Evolutionary conservation across 2,113 vertebrate genomes (phyloP), one percentile per base, ranked within the genome.

Genomic region (Corydoras sp.): DNA sequence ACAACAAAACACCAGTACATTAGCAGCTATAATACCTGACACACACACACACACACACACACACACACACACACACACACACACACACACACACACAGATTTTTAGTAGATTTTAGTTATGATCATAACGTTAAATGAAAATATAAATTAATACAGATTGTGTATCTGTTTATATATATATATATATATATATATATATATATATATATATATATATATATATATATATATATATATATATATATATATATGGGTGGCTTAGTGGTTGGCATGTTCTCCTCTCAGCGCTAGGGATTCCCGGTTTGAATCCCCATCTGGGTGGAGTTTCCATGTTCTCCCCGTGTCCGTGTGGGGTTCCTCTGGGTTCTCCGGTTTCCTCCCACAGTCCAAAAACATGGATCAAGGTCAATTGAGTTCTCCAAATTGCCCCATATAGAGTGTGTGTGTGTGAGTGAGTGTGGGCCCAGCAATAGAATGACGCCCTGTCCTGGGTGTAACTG

Each of bases 11-110:
- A 99, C 94, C 5, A 95, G 35, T 4, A 74, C 84, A 59, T 99
- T 99, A 63, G 89, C 87, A 58, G 92, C 94, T 82, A 99, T 94
- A 81, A 99, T 95, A 29, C 94, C 97, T 98, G 83, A 50, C 18
- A 43, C 49, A 75, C 12, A 32, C 13, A 61, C 50, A 50, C 14
- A 48, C 3, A 49, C 60, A n/a, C n/a, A 31, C 43, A n/a, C 29
- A 32, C 10, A 9, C 18, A 24, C 18, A 24, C 18, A 9, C 53
- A 43, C 49, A 75, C 12, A 32, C 13, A 61, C 50, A 50, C 14
- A 48, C 3, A 49, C 60, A n/a, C n/a, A 31, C 43, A n/a, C 29
- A 32, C 10, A 9, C 18, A 24, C 18, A 24, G 1, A 9, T 32
- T 18, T n/a, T 62, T n/a, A 58, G 13, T 32, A 5, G 50, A 7